Conservation (phyloP, 2,888 invertebrate species). For the Trissolcus japonicus region DNA sequence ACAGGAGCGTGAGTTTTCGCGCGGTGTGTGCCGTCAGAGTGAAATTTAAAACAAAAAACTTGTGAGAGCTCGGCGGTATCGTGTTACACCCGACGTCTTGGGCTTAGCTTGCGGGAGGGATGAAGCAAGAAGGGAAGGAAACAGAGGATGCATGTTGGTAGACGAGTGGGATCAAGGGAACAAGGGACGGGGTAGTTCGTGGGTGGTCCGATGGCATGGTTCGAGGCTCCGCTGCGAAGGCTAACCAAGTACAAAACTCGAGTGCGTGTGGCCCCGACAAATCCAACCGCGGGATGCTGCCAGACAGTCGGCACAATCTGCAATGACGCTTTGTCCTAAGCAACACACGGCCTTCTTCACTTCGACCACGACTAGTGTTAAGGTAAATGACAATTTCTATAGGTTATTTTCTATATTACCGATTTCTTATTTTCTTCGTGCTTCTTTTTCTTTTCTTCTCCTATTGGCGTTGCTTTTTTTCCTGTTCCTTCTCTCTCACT, state of each 20-base stretch:
- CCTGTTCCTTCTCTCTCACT: background rate
- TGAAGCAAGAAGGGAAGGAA: constrained; percentile 14
- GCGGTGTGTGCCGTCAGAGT: background rate
- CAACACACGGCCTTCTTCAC: constrained; percentile 62
- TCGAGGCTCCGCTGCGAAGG: constrained; percentile 11
- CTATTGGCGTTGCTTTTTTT: constrained; percentile 1
- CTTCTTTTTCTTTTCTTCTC: background rate
- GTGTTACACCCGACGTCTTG: background rate
- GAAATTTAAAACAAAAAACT: too few relatives aligned
- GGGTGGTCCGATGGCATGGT: constrained; percentile 46
- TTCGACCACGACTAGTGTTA: background rate
- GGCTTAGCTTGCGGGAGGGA: constrained; percentile 8
- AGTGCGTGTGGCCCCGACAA: constrained; percentile 51
- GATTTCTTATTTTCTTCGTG: background rate
- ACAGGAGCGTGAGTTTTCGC: background rate
- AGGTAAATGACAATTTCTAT: constrained; percentile 12
- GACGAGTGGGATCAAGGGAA: constrained; percentile 40
- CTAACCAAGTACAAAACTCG: constrained; percentile 32
- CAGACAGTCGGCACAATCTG: constrained; percentile 12
- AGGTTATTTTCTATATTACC: constrained; percentile 14
- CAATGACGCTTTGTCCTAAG: constrained; percentile 54
- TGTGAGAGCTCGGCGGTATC: background rate
- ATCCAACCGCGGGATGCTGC: constrained; percentile 48
- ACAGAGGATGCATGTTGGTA: constrained; percentile 13
- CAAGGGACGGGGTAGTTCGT: constrained; percentile 46